These are phyloP conservation scores for Podarcis raffonei DNA, from an alignment of 2,113 vertebrate genomes.

Conservation along the genomic window DNA sequence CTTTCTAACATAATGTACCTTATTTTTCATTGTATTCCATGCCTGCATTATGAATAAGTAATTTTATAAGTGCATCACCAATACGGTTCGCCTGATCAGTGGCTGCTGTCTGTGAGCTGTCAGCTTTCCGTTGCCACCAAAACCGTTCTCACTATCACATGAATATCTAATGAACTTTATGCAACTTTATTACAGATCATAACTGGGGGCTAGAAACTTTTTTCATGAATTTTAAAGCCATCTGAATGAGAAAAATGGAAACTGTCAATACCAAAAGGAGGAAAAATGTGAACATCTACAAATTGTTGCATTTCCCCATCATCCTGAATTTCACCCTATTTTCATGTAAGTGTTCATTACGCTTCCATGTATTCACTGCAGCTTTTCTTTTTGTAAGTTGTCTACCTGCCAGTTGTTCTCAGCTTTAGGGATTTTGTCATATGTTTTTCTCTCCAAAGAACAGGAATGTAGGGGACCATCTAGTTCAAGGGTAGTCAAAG, in stretches of 20 bases:
- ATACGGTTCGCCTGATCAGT: conserved; percentile 78
- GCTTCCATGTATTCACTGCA: not conserved
- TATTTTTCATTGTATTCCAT: conserved; percentile 85
- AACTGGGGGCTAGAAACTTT: conserved; percentile 37
- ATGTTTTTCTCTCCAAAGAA: not conserved
- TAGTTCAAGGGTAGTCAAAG: not conserved
- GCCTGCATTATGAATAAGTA: conserved; percentile 89
- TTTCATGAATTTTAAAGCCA: conserved; percentile 22
- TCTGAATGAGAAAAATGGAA: conserved; percentile 14
- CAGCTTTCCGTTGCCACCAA: conserved; percentile 42
- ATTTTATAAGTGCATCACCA: conserved; percentile 85
- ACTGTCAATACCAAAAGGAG: conserved; percentile 42
- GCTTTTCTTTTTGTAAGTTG: not conserved
- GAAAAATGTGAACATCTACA: conserved; percentile 33
- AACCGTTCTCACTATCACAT: conserved; percentile 44
- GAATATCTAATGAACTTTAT: conserved; percentile 54
- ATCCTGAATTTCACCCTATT: not conserved
- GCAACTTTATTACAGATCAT: conserved; percentile 49
- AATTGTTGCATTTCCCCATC: conserved; percentile 17
- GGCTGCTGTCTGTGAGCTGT: conserved; percentile 61
- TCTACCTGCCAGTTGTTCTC: not conserved
- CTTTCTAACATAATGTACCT: conserved; percentile 80
- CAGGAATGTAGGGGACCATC: not conserved
- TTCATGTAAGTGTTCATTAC: not conserved
- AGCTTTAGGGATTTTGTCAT: not conserved